Base-by-base conservation (phyloP, 2,888 invertebrate species). In the Drosophila mercatorum region DNA sequence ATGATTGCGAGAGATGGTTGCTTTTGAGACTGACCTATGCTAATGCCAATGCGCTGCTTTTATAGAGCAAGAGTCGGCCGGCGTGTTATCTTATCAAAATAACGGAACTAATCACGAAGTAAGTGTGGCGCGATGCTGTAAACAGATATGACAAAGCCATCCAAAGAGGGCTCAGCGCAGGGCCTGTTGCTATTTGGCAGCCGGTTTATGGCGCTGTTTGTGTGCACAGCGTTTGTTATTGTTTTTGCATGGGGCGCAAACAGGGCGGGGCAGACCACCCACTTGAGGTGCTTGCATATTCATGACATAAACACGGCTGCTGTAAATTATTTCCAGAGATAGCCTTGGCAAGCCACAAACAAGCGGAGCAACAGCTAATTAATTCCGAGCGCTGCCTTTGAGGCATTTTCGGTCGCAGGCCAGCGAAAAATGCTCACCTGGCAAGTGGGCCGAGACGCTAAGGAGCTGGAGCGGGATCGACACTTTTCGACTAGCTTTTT, bases 381-480 rank as follows among this genome's bases (percentile, higher is more conserved):
- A 91, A 91, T 91, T 91, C 89, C 83, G 88, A 90, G 83, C 83
- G 88, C 68, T 83, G 88, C 75, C 90, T 85, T 80, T 74, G 78
- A 83, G 85, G 75, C 85, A 89, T 84, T 88, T 90, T 80, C 78
- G 78, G 81, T 63, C 38, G 53, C 51, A 56, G 59, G 70, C 72
- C 75, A 81, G 72, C 72, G 49, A 75, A 72, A 76, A 80, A 46
- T 64, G 77, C 63, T 62, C 36, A 84, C 85, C 88, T 84, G 81
- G 75, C 26, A 12, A 49, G 11, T 17, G 17, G 34, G 7, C 5
- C 4, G 22, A 12, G 51, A 12, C 4, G 34, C 34, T 34, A 17
- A 34, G 75, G 56, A 22, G 41, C 28, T 31, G 71, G 51, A 10
- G 36, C 40, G 41, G 12, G 31, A 38, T 53, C 52, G 34, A 34